Evolutionary conservation across 2,113 vertebrate species (phyloP), one percentile per base, ranked within the genome.

Genomic region (Rhinoptilus africanus): DNA sequence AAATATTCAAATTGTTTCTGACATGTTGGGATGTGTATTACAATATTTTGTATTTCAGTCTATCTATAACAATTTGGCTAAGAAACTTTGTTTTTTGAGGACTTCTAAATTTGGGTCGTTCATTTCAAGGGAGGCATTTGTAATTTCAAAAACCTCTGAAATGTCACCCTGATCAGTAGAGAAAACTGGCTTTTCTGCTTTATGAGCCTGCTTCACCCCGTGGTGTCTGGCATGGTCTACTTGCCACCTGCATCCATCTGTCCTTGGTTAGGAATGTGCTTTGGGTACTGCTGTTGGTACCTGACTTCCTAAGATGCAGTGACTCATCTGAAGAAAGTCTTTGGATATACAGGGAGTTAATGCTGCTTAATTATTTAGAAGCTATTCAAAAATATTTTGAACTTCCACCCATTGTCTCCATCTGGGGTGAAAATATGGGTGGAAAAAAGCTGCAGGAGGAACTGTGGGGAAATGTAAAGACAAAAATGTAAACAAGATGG

Each of bases 231-330:
- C 91, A 86, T 39, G 59, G 76, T 84, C 73, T 84, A 28, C 43
- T 26, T 84, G 67, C 83, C 86, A 96, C 94, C 93, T 96, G 95
- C 37, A 76, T 84, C 93, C 96, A 91, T 96, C 91, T 92, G 94
- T 89, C 86, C 86, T 86, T 92, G 35, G 50, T 88, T 86, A 83
- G 50, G 62, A 86, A 83, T 74, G 85, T 74, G 68, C 69, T 27
- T 37, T 68, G 83, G 80, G 37, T 83, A 94, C 62, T 59, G 71
- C 82, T 47, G 20, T 22, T 57, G 63, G 82, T 73, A 94, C 73
- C 78, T 53, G 68, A 81, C 68, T 84, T 60, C 88, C 53, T 69
- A 85, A 84, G 45, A 80, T 32, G 41, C 41, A 39, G 48, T 72
- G 76, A 91, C 30, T 94, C 91, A 89, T 75, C 72, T 59, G 37